These are phyloP conservation scores for Trachurus trachurus DNA, from an alignment of 2,797 vertebrate species.

Conservation along the genomic window DNA sequence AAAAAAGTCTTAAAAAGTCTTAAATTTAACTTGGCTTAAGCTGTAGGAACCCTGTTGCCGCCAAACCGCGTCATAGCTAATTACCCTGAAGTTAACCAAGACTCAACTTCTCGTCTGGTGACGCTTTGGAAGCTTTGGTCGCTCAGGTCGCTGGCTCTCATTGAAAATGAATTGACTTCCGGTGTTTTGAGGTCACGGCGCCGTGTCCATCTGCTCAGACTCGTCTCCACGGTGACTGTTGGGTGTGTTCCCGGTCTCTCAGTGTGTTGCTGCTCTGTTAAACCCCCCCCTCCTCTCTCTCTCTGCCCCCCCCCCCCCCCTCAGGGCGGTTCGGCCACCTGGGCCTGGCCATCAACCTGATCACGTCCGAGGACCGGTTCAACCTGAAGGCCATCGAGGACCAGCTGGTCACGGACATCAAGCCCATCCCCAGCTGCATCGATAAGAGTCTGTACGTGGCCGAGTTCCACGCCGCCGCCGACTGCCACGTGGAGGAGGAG, in stretches of 20 bases:
- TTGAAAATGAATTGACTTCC: too few relatives aligned
- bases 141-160: too few relatives aligned
- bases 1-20: too few relatives aligned
- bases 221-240: background rate
- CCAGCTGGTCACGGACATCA: conserved; percentile 89
- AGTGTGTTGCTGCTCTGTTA: too few relatives aligned
- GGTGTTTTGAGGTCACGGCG: too few relatives aligned
- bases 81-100: too few relatives aligned
- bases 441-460: conserved; percentile 90
- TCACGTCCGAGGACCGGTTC: conserved; percentile 89
- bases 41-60: too few relatives aligned
- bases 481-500: conserved; percentile 79
- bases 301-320: conserved; percentile 6
- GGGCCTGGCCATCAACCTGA: conserved; percentile 89
- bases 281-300: background rate
- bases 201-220: conserved; percentile 8
- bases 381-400: conserved; percentile 89
- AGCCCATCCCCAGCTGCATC: conserved; percentile 88
- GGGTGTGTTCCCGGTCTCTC: background rate
- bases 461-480: conserved; percentile 81
- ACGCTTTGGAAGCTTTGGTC: too few relatives aligned
- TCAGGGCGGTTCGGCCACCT: conserved; percentile 87
- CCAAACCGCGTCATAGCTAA: too few relatives aligned
- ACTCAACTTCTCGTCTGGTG: too few relatives aligned
- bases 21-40: too few relatives aligned